A percentile compares a stretch with the other conserved stretches of the same genome.
Conservation (phyloP, 2,888 invertebrate species). For the Scaptomyza polygonia region DNA sequence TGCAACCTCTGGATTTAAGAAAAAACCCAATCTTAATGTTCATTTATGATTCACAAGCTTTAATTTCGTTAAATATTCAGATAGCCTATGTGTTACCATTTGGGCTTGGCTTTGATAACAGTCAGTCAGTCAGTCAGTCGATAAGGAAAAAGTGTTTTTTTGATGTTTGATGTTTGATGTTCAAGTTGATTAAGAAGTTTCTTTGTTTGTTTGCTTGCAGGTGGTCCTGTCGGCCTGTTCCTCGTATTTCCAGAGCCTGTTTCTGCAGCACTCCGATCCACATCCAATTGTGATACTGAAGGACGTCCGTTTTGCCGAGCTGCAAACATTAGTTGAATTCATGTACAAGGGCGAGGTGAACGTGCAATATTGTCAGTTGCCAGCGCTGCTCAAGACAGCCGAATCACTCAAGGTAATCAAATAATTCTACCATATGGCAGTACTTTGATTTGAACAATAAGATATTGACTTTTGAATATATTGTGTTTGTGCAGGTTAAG, state of each 20-base stretch:
- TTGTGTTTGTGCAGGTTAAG: conserved; percentile 86
- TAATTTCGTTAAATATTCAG: not conserved
- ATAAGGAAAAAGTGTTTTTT: not conserved
- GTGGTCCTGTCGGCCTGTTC: conserved; percentile 98
- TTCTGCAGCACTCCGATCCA: conserved; percentile 95
- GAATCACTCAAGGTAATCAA: conserved; percentile 94
- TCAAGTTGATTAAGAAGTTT: too few species aligned
- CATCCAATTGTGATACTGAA: conserved; percentile 97
- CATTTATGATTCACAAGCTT: too few species aligned
- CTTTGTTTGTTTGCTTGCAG: conserved; percentile 85
- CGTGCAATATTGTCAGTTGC: conserved; percentile 96
- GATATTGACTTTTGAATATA: too few species aligned
- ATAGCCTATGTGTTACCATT: too few species aligned
- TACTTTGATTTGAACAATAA: too few species aligned
- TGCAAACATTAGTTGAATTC: conserved; percentile 96
- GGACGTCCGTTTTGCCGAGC: conserved; percentile 95
- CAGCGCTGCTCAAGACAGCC: conserved; percentile 95
- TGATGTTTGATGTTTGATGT: not conserved
- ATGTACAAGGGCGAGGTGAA: conserved; percentile 98
- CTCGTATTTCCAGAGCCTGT: conserved; percentile 96
- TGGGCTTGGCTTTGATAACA: too few species aligned
- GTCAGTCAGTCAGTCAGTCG: too few species aligned
- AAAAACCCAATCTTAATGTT: too few species aligned
- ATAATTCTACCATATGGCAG: too few species aligned
- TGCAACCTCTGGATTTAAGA: too few species aligned